phyloP scores from a whole-genome alignment of 2,797 vertebrate species.

The Carduelis carduelis region DNA sequence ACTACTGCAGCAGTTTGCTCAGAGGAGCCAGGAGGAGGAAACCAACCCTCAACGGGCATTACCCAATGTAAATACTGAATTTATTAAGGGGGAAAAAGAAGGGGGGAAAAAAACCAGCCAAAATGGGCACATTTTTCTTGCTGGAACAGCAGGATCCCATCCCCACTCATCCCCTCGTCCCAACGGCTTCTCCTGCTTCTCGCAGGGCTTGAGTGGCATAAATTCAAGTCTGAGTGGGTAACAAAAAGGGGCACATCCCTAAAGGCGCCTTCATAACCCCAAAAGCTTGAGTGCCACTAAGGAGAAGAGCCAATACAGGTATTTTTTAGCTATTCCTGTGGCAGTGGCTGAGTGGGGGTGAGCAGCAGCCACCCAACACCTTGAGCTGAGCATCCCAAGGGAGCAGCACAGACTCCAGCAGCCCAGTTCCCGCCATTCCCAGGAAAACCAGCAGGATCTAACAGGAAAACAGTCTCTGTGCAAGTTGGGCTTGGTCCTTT shows the following conservation, averaged over 20 bases:
- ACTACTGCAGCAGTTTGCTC: not conserved
- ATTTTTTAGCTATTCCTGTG: accelerated
- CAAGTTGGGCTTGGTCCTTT: accelerated
- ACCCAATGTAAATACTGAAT: not conserved
- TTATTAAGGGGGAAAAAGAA: too few relatives aligned
- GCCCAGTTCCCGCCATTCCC: accelerated
- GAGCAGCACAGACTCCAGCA: not conserved
- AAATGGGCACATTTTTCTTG: not conserved
- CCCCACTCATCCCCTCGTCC: not conserved
- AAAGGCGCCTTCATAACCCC: not conserved
- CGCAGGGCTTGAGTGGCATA: not conserved
- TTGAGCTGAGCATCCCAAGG: not conserved
- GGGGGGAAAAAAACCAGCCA: accelerated
- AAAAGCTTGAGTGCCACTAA: not conserved
- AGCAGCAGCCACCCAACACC: accelerated
- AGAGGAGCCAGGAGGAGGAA: not conserved
- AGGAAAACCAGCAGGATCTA: accelerated
- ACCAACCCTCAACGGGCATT: not conserved
- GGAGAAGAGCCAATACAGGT: accelerated
- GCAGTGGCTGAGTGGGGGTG: accelerated
- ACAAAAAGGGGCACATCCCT: not conserved
- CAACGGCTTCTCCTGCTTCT: not conserved
- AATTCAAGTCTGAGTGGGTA: not conserved
- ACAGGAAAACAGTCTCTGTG: not conserved
- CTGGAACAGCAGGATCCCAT: too few relatives aligned